Evolutionary conservation across 2,113 vertebrate genomes (phyloP), one percentile per base, ranked within the genome.

Genomic region (Ellobius talpinus): DNA sequence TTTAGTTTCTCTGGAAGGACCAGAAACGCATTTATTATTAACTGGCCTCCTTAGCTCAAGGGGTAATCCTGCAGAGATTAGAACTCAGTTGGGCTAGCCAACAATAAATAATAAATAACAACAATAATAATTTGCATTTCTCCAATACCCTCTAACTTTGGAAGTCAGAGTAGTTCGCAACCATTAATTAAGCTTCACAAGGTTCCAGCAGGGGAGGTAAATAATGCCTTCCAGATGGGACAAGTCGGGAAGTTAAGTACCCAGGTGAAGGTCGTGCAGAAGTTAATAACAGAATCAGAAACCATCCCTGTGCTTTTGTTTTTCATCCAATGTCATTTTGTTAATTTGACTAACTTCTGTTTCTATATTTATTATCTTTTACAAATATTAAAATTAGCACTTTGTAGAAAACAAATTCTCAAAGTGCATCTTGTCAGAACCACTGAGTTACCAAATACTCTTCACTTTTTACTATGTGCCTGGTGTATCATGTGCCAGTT

Each of bases 61-160:
- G 58, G 7, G 17, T 90, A 92, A 93, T 26, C 45, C 92, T 87
- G 47, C 36, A 89, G 55, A 93, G 81, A 92, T 72, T 84, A n/a
- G 23, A 93, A 84, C 50, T 39, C 87, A 95, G 88, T 78, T 81
- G 66, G 36, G 21, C 95, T 72, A 86, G 31, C 94, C 47, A 93
- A 95, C 52, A 97, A 95, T 96, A 95, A 98, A 95, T 96, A 96
- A 97, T 93, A 96, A 93, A 97, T 95, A 97, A 87, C 87, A 96
- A 97, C 68, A 97, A 95, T 45, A 95, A 89, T 88, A 89, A 93
- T 97, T 95, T 97, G 66, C 81, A 96, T 96, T 96, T 97, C 52
- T 85, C 61, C 16, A 88, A 84, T 42, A 78, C 52, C 65, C 63
- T 95, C 66, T 50, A 96, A 85, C 89, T 95, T 36, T 82, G 65